These are phyloP conservation scores for Chaetogeoica ovagalla DNA, from an alignment of 2,888 invertebrate species.

Conservation along the genomic window DNA sequence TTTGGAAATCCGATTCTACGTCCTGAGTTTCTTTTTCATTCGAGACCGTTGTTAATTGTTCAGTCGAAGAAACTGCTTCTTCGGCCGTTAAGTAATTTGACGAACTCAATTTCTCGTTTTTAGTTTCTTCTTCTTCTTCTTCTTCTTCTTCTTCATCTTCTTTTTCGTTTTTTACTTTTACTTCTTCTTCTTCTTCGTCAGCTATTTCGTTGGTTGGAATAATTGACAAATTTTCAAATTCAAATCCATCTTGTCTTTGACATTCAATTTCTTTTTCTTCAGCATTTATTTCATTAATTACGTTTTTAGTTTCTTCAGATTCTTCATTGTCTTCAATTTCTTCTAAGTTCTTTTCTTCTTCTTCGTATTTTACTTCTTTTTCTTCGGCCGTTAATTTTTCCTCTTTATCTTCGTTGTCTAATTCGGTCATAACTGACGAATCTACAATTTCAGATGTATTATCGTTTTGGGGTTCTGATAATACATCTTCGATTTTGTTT, in stretches of 20 bases:
- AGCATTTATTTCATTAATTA: not conserved
- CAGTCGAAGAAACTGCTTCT: not conserved
- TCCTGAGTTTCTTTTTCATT: not conserved
- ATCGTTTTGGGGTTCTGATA: no score
- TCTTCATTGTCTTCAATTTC: conserved; percentile 62
- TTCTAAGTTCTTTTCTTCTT: conserved; percentile 57
- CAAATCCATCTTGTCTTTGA: conserved; percentile 63
- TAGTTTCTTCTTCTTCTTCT: not conserved
- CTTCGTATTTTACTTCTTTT: not conserved
- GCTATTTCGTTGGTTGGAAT: not conserved
- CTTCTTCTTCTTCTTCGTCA: conserved; percentile 2
- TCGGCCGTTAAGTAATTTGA: no score
- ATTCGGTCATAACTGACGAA: not conserved
- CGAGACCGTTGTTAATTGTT: not conserved
- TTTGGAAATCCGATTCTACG: not conserved
- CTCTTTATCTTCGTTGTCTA: not conserved
- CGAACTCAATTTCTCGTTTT: no score
- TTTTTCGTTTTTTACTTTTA: no score
- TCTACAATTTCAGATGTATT: no score
- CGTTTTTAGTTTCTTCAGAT: conserved; percentile 59
- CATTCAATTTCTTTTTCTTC: conserved; percentile 60
- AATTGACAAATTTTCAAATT: conserved; percentile 57
- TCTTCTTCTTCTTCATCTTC: not conserved
- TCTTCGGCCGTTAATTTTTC: not conserved
- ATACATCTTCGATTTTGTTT: no score